Conservation (phyloP, 2,113 vertebrate genomes). For the Brachyhypopomus gauderio region DNA sequence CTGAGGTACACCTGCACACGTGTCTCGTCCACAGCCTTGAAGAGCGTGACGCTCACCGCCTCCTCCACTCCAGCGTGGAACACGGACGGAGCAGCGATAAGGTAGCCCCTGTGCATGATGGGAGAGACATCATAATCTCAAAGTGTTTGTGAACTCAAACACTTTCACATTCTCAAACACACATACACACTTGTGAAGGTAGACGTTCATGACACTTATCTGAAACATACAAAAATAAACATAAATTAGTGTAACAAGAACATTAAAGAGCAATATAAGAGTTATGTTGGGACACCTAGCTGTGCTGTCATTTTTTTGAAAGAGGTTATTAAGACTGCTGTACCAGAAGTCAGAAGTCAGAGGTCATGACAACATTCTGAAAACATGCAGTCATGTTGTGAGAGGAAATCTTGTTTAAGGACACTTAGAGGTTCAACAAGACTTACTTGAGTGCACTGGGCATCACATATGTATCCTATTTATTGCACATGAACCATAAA, state of each 20-base stretch:
- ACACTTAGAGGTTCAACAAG: too few relatives aligned
- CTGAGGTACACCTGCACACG: conserved; percentile 84
- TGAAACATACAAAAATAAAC: too few relatives aligned
- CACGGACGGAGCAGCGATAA: conserved; percentile 87
- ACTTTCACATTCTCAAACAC: background rate
- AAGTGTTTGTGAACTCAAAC: background rate
- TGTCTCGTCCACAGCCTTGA: conserved; percentile 81
- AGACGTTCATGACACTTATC: background rate
- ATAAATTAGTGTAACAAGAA: background rate
- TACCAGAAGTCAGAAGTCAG: conserved; percentile 54
- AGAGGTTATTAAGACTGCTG: conserved; percentile 53
- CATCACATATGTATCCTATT: too few relatives aligned
- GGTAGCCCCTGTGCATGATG: conserved; percentile 79
- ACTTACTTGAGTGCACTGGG: too few relatives aligned
- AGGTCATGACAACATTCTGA: conserved; percentile 36
- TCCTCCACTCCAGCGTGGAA: conserved; percentile 86
- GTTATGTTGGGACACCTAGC: background rate
- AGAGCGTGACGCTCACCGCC: conserved; percentile 87
- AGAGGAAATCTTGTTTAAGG: background rate
- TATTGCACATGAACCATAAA: too few relatives aligned
- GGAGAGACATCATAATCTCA: background rate
- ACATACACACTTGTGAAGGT: conserved; percentile 10
- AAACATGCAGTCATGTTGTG: background rate
- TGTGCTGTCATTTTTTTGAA: conserved; percentile 10
- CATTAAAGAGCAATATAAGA: background rate